Base-by-base conservation (phyloP, 2,888 invertebrate species). In the Drosophila planitibia region DNA sequence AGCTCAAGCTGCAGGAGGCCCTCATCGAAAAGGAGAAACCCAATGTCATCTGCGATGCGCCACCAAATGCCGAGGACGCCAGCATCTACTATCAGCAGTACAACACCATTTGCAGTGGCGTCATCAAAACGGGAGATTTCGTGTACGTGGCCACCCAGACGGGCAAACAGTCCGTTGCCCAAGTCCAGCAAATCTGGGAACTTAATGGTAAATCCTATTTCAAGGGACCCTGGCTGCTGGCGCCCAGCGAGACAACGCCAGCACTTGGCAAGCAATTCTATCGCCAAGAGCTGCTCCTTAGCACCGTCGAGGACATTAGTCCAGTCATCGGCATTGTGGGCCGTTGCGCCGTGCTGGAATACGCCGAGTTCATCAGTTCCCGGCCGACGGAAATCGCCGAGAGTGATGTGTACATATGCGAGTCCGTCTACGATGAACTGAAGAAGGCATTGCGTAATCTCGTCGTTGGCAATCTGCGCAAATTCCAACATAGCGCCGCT, bases 151-250 rank as follows among this genome's bases (percentile, higher is more conserved):
- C 97, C 70, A 97, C 97, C 0, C 97, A 97, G 89, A 97, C 97
- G 22, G 97, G 97, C 57, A 96, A 97, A 93, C 98, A 98, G 92
- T 96, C 98, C 88, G 97, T 99, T 74, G 97, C 98, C 16, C 97
- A 99, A 93, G 97, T 99, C 79, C 98, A 99, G 92, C 96, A 96
- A 70, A 97, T 99, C 92, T 99, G 99, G 99, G 97, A 97, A 90
- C 97, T 97, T 93, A 97, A 97, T 91, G 98, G 97, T 59, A 97
- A 97, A 92, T 96, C 97, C 63, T 98, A 96, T 92, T 98, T 99
- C 94, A 97, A 97, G 75, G 99, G 99, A 0, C 98, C 99, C 0
- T 98, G 98, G 96, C 95, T 99, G 82, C 96, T 99, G 64, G 95
- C 97, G 58, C 98, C 99, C 0, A 95, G 96, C 2, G 99, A 99